Evolutionary conservation across 2,888 invertebrate species (phyloP).

Genomic region (Cremastinae sp.): DNA sequence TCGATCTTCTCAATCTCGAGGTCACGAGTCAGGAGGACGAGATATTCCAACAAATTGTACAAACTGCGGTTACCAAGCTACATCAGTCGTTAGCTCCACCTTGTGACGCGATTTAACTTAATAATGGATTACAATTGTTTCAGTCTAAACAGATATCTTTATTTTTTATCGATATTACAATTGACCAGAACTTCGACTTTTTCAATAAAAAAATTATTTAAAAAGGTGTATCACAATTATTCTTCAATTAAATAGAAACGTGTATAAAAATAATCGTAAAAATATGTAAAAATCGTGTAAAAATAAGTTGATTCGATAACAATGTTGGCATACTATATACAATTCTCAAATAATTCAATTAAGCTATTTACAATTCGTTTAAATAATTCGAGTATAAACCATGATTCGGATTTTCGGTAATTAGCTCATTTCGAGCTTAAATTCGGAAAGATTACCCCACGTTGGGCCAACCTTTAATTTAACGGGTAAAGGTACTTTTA

Average conservation of each 20-base stretch:
- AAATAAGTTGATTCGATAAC: too few relatives aligned
- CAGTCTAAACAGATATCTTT: slow-evolving; percentile 1
- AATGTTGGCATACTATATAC: too few relatives aligned
- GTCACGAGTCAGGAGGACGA: slow-evolving; percentile 92
- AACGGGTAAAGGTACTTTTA: slow-evolving; percentile 92
- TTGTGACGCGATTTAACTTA: slow-evolving; percentile 69
- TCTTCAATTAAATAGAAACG: neutral
- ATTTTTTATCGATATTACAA: neutral
- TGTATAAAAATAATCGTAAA: slow-evolving; percentile 2
- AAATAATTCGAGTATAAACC: slow-evolving; percentile 3
- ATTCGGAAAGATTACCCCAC: slow-evolving; percentile 86
- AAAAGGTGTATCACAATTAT: neutral
- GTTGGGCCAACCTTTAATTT: slow-evolving; percentile 90
- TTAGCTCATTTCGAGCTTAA: slow-evolving; percentile 58
- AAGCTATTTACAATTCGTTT: slow-evolving; percentile 48
- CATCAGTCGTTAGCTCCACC: slow-evolving; percentile 90
- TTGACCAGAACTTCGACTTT: neutral
- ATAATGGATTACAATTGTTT: neutral
- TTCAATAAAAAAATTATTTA: neutral
- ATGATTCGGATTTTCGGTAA: neutral
- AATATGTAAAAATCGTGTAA: too few relatives aligned
- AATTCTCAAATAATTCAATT: slow-evolving; percentile 21
- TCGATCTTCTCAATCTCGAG: slow-evolving; percentile 90
- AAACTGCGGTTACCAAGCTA: slow-evolving; percentile 91
- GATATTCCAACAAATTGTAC: slow-evolving; percentile 90